Conservation (phyloP, 2,797 vertebrate species). For the Labroides dimidiatus region DNA sequence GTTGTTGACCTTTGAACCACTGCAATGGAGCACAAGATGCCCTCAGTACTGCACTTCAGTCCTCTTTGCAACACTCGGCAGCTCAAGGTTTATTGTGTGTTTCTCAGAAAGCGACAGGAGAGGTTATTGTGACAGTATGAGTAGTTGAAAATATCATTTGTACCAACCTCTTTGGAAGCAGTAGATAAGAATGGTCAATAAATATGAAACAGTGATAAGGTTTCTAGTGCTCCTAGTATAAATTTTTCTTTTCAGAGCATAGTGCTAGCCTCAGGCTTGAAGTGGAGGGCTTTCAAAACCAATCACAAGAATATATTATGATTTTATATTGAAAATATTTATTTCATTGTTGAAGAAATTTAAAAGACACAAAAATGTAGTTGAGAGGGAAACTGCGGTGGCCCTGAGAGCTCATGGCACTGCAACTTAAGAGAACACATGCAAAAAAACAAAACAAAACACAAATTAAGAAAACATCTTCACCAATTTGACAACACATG, state of each 20-base stretch:
- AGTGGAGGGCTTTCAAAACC: conserved; percentile 47
- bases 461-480: no score
- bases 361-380: neutral
- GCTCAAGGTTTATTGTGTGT: conserved; percentile 2
- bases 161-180: conserved; percentile 3
- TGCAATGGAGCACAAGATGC: neutral
- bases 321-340: conserved; percentile 16
- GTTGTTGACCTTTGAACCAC: conserved; percentile 54
- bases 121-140: neutral
- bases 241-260: conserved; percentile 29
- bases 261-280: conserved; percentile 15
- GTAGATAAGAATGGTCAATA: conserved; percentile 24
- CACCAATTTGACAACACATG: no score
- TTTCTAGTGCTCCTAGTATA: conserved; percentile 12
- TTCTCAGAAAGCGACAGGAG: neutral
- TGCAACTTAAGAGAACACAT: no score
- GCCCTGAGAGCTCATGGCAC: no score
- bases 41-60: neutral
- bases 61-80: neutral
- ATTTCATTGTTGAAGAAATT: no score
- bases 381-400: neutral
- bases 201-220: conserved; percentile 4
- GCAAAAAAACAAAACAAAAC: no score
- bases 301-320: conserved; percentile 46
- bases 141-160: conserved; percentile 7